Evolutionary conservation across 2,797 vertebrate species (phyloP).

Genomic region (Melanogrammus aeglefinus): DNA sequence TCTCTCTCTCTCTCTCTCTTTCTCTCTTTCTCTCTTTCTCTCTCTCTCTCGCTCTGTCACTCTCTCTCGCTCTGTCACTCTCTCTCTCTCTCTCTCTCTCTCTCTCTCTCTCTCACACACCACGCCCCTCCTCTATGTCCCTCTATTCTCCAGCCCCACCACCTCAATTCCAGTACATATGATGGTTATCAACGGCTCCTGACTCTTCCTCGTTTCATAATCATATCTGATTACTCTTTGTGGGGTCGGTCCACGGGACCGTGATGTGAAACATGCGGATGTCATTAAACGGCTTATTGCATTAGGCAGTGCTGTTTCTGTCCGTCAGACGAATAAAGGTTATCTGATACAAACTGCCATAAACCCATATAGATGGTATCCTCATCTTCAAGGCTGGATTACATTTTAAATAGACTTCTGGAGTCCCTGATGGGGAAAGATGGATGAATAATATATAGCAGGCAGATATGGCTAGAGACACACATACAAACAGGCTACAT

Average conservation of each 20-base stretch:
- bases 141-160: neutral
- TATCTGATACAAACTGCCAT: neutral
- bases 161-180: too few relatives aligned
- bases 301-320: neutral
- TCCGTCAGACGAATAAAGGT: neutral
- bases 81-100: too few relatives aligned
- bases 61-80: too few relatives aligned
- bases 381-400: neutral
- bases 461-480: neutral
- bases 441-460: neutral
- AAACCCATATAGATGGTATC: neutral
- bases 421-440: neutral
- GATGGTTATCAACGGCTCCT: too few relatives aligned
- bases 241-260: too few relatives aligned
- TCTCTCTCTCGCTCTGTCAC: too few relatives aligned
- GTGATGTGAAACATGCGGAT: too few relatives aligned
- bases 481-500: neutral
- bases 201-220: too few relatives aligned
- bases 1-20: too few relatives aligned
- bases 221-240: too few relatives aligned
- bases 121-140: neutral
- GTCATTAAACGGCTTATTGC: neutral
- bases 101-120: neutral
- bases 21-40: too few relatives aligned
- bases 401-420: neutral